phyloP scores from a whole-genome alignment of 2,113 vertebrate species.

The Aramus guarauna region DNA sequence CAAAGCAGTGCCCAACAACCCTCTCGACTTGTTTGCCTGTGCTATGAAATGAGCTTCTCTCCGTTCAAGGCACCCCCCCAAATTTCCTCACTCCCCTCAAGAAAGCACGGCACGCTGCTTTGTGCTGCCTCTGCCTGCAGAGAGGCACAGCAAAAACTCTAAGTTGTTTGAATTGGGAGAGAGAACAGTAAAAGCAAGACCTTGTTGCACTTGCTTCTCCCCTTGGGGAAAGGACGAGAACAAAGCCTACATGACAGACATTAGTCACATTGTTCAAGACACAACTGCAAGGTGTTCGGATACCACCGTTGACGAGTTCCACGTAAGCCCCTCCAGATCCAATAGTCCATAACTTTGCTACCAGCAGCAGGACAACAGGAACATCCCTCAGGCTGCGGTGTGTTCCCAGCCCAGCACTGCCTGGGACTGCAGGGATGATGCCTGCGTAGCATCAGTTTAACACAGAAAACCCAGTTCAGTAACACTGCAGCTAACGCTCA shows the following conservation, averaged over 20 bases:
- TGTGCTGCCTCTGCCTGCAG: neutral
- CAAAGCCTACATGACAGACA: neutral
- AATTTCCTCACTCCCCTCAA: neutral
- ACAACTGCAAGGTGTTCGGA: neutral
- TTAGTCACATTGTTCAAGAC: neutral
- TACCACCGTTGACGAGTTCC: fast-evolving
- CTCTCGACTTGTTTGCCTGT: neutral
- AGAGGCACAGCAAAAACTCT: neutral
- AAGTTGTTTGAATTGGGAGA: neutral
- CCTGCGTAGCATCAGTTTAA: neutral
- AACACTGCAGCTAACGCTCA: fast-evolving
- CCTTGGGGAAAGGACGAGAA: neutral
- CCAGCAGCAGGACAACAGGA: neutral
- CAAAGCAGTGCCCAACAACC: neutral
- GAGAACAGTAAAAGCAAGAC: neutral
- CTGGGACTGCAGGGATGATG: neutral
- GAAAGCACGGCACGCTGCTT: neutral
- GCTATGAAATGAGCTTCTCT: neutral
- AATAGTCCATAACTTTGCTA: neutral
- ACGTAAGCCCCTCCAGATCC: neutral
- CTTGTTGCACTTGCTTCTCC: neutral
- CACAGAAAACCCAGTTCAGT: neutral
- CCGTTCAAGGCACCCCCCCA: neutral
- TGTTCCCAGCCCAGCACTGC: neutral
- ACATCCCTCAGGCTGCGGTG: neutral